phyloP scores from a whole-genome alignment of 2,888 invertebrate species.

The Tribolium freemani region DNA sequence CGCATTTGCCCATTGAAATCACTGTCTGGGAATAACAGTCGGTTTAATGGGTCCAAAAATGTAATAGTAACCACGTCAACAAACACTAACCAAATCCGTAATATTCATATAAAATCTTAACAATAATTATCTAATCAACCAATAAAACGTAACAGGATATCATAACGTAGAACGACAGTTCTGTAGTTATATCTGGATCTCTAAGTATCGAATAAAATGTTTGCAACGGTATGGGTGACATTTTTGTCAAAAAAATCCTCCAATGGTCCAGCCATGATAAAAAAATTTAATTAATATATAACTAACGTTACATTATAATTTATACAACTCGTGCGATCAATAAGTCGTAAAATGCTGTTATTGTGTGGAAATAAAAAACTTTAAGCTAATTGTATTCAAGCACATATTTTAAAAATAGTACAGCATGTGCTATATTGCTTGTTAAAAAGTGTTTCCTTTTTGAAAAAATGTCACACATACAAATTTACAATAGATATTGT shows the following conservation, averaged over 20 bases:
- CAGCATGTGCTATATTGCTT: conserved; percentile 51
- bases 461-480: conserved; percentile 67
- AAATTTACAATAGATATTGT: conserved; percentile 63
- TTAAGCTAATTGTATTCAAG: conserved; percentile 47
- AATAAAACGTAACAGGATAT: conserved; percentile 59
- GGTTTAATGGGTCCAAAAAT: conserved; percentile 32
- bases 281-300: conserved; percentile 42
- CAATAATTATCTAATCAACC: conserved; percentile 63
- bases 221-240: conserved; percentile 60
- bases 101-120: conserved; percentile 68
- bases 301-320: conserved; percentile 40
- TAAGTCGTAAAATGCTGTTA: conserved; percentile 50
- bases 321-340: conserved; percentile 49
- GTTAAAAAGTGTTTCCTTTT: conserved; percentile 44
- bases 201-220: conserved; percentile 46
- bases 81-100: conserved; percentile 63
- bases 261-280: conserved; percentile 55
- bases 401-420: conserved; percentile 52
- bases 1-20: conserved; percentile 52
- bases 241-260: conserved; percentile 52
- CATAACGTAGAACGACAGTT: conserved; percentile 57
- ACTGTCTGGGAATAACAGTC: conserved; percentile 65
- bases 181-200: conserved; percentile 51
- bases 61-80: conserved; percentile 38
- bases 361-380: conserved; percentile 46